These are phyloP conservation scores for Diachasma alloeum DNA, from an alignment of 1,140 invertebrate species.

Conservation along the genomic window DNA sequence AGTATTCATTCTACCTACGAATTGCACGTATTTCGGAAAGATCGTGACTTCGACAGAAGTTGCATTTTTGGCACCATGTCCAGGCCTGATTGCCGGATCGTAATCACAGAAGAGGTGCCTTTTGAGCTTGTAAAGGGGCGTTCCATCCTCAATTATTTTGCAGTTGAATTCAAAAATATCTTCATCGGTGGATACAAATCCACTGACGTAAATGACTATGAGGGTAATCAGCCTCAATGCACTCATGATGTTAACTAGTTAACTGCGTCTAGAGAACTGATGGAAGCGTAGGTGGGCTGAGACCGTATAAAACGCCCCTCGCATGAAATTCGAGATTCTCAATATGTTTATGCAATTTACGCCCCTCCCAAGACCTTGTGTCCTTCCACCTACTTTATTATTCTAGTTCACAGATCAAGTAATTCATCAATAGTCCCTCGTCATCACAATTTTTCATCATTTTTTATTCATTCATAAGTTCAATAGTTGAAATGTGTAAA, in stretches of 20 bases:
- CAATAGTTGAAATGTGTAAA: neutral
- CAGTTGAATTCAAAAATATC: slow-evolving; percentile 23
- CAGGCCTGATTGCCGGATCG: neutral
- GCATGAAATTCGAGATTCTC: slow-evolving; percentile 18
- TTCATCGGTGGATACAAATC: neutral
- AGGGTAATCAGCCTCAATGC: neutral
- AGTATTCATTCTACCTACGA: neutral
- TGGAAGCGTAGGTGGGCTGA: neutral
- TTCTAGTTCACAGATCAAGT: neutral
- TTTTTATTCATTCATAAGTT: neutral
- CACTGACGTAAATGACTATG: neutral
- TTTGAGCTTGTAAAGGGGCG: neutral
- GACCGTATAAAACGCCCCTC: neutral
- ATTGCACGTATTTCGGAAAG: neutral
- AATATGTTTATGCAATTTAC: neutral
- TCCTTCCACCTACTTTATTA: neutral
- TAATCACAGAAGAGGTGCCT: neutral
- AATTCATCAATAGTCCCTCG: neutral
- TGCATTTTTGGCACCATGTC: neutral
- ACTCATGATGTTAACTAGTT: neutral
- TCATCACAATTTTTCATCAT: neutral
- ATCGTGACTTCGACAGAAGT: neutral
- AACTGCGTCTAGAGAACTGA: neutral
- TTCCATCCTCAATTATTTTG: slow-evolving; percentile 40
- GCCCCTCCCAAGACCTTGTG: neutral